Percentiles rank a stretch among this genome's conserved stretches.
Conservation (phyloP, 2,113 vertebrate genomes). For the Pollachius pollachius region DNA sequence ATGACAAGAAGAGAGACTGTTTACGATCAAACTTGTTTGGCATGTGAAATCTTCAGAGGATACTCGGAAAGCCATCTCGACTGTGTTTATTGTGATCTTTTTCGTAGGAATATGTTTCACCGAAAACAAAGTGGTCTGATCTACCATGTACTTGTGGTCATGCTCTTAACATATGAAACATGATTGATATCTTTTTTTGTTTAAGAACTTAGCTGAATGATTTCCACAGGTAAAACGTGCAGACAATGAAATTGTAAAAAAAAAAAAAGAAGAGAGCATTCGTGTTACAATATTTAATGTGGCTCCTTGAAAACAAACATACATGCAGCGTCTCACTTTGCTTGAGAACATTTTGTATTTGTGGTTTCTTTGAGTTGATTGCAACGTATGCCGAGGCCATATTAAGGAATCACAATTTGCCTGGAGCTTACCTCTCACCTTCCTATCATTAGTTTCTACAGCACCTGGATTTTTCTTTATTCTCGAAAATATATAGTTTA, state of each 20-base stretch:
- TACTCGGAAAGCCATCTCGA: no score
- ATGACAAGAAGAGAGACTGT: conserved; percentile 17
- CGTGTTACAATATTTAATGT: conserved; percentile 15
- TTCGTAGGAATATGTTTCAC: no score
- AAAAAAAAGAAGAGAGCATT: not conserved
- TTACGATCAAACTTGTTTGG: conserved; percentile 31
- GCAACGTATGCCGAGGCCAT: not conserved
- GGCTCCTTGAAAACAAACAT: conserved; percentile 19
- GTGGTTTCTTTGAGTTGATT: conserved; percentile 1
- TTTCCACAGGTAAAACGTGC: no score
- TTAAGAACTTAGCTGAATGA: not conserved
- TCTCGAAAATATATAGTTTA: no score
- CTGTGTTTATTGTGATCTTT: no score
- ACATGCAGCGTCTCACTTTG: not conserved
- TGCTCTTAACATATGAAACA: no score
- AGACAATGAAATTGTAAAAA: no score
- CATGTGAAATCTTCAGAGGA: conserved; percentile 2
- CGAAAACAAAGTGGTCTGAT: no score
- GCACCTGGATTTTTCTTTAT: no score
- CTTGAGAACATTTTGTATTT: conserved; percentile 8
- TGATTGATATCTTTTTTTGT: not conserved
- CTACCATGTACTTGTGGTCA: no score
- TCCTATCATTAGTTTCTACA: not conserved
- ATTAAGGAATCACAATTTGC: not conserved
- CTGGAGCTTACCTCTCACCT: not conserved